Evolutionary conservation across 2,888 invertebrate genomes (phyloP), one percentile per base, ranked within the genome.

Genomic region (Punctoribates punctum): DNA sequence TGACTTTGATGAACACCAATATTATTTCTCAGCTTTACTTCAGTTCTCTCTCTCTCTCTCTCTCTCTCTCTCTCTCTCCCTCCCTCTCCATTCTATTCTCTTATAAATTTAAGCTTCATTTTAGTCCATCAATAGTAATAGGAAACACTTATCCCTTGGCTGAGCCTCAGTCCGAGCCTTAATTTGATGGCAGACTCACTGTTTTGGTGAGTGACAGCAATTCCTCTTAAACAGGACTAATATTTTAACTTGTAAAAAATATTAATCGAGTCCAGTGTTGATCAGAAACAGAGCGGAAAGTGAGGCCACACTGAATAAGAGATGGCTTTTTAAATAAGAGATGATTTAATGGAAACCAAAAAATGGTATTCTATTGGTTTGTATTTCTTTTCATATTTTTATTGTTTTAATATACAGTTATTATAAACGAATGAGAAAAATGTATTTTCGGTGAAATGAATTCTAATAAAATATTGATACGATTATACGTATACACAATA

Each of bases 391-490:
- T 54, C 9, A 6, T 17, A 11, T n/a, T 25, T n/a, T 20, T 60
- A 60, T 23, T 60, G 25, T 23, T 60, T 23, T 5, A n/a, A 23
- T 23, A 6, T 9, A 23, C 6, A 60, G 25, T 60, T 23, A 27
- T 60, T 23, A 25, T 23, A 60, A 60, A 9, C 23, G 15, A 9
- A 60, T 60, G 20, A 60, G 60, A 23, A 60, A 23, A 60, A 60
- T 60, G 25, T 60, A 25, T 60, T 60, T 9, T 60, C 20, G 27
- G 4, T 60, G 25, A 27, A 60, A 60, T 60, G 25, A 60, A 60
- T n/a, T 51, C 60, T 60, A 60, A 60, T 60, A 27, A 60, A 60
- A 60, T 60, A 60, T 60, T 60, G 60, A 60, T 60, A 60, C 23
- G 20, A 27, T 23, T 25, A 25, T 25, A 27, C 15, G 25, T 2